These are phyloP conservation scores for Pandemis cinnamomeana DNA, from an alignment of 2,888 invertebrate species.

Conservation along the genomic window DNA sequence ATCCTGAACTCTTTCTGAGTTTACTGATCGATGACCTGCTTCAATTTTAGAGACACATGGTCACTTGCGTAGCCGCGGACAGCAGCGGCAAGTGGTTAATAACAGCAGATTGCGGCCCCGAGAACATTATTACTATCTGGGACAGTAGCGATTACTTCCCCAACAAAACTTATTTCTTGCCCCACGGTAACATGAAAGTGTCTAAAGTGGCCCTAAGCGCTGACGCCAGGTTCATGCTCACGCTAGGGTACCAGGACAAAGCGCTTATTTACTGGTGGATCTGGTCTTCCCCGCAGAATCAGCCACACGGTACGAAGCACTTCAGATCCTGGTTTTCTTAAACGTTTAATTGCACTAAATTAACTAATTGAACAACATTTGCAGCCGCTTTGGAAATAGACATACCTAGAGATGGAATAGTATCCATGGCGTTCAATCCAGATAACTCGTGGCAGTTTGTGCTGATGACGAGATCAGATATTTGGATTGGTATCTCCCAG, in stretches of 20 bases:
- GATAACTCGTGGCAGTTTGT: conserved; percentile 65
- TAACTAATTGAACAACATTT: conserved; percentile 39
- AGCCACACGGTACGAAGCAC: conserved; percentile 79
- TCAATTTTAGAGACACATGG: conserved; percentile 76
- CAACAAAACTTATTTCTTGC: conserved; percentile 81
- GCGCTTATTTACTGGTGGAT: conserved; percentile 85
- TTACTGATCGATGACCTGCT: neutral
- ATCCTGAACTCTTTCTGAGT: too few relatives aligned
- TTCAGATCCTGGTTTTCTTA: neutral
- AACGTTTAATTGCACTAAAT: neutral
- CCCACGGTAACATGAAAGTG: conserved; percentile 72
- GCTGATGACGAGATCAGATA: conserved; percentile 65
- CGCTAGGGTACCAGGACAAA: conserved; percentile 76
- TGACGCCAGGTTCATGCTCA: conserved; percentile 84
- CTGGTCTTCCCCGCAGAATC: conserved; percentile 83
- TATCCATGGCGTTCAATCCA: conserved; percentile 70
- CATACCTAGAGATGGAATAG: conserved; percentile 55
- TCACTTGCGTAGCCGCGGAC: conserved; percentile 80
- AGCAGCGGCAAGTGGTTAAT: conserved; percentile 83
- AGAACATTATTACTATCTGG: conserved; percentile 86
- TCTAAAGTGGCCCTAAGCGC: conserved; percentile 79
- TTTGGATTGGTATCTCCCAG: conserved; percentile 67
- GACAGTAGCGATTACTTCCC: conserved; percentile 78
- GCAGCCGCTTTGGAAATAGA: conserved; percentile 56
- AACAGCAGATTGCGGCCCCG: conserved; percentile 84